Evolutionary conservation across 2,113 vertebrate genomes (phyloP).

Genomic region (Gulo gulo): DNA sequence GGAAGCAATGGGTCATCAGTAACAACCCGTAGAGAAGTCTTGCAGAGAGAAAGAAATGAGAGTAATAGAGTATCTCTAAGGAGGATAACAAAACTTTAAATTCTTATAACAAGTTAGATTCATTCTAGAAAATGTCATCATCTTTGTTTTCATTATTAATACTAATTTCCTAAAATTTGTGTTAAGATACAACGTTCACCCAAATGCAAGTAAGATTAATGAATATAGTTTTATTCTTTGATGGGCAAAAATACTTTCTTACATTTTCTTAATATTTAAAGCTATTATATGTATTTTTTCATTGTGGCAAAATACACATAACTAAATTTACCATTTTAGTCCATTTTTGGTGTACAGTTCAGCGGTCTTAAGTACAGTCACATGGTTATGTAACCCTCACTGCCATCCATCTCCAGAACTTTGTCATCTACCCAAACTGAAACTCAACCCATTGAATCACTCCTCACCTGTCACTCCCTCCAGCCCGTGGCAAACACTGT

Average conservation of each 20-base stretch:
- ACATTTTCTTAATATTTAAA: neutral
- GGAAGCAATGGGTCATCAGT: constrained; percentile 1
- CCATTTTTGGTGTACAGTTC: neutral
- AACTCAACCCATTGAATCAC: neutral
- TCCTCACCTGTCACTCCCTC: neutral
- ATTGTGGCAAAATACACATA: neutral
- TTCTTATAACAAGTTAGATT: neutral
- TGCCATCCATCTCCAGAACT: neutral
- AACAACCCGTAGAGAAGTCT: neutral
- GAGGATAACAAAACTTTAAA: neutral
- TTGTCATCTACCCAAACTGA: neutral
- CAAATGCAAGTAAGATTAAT: neutral
- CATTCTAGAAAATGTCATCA: neutral
- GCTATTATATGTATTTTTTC: neutral
- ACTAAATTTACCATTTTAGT: neutral
- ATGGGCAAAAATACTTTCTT: neutral
- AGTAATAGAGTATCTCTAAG: neutral
- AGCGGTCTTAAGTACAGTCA: neutral
- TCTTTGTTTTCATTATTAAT: neutral
- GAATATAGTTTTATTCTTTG: neutral
- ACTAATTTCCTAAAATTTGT: neutral
- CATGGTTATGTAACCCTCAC: neutral
- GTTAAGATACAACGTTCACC: neutral
- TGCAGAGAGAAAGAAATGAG: constrained; percentile 3
- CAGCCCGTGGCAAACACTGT: neutral